Percentiles rank a stretch among this genome's conserved stretches.
Evolutionary conservation across 1,140 invertebrate genomes (phyloP).

Genomic region (Nephila pilipes): DNA sequence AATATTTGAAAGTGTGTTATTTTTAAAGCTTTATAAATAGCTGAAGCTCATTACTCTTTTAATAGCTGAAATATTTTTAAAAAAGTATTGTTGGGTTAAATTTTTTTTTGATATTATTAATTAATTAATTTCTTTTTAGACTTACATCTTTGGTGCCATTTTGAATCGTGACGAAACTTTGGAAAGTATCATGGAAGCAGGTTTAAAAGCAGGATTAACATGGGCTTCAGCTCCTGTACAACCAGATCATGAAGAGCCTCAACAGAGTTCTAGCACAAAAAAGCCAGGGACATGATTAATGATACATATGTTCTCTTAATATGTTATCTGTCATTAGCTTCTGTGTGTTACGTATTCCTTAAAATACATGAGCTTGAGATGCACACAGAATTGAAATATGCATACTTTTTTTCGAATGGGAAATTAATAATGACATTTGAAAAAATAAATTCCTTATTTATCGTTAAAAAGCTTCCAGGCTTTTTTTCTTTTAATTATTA

Average conservation of each 20-base stretch:
- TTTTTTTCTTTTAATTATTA: too few species aligned
- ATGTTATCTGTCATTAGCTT: conserved; percentile 56
- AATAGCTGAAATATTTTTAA: too few species aligned
- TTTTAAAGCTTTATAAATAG: too few species aligned
- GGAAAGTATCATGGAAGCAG: conserved; percentile 80
- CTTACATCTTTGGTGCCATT: conserved; percentile 82
- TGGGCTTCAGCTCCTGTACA: conserved; percentile 67
- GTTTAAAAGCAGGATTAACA: conserved; percentile 78
- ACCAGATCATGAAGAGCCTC: conserved; percentile 64
- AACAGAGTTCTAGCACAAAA: conserved; percentile 63
- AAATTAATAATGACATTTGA: background rate
- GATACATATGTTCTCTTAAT: background rate
- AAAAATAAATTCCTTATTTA: background rate
- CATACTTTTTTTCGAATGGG: background rate
- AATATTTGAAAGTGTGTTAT: too few species aligned
- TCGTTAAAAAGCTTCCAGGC: too few species aligned
- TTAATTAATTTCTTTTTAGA: too few species aligned
- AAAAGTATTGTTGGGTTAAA: too few species aligned
- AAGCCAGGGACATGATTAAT: conserved; percentile 6
- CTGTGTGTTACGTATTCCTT: conserved; percentile 16
- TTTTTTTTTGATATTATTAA: too few species aligned
- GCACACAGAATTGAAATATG: conserved; percentile 26
- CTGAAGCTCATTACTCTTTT: too few species aligned
- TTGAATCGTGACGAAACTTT: conserved; percentile 81
- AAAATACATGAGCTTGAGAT: conserved; percentile 64